Evolutionary conservation across 2,113 vertebrate species (phyloP).

Genomic region (Phylloscopus whistleri): DNA sequence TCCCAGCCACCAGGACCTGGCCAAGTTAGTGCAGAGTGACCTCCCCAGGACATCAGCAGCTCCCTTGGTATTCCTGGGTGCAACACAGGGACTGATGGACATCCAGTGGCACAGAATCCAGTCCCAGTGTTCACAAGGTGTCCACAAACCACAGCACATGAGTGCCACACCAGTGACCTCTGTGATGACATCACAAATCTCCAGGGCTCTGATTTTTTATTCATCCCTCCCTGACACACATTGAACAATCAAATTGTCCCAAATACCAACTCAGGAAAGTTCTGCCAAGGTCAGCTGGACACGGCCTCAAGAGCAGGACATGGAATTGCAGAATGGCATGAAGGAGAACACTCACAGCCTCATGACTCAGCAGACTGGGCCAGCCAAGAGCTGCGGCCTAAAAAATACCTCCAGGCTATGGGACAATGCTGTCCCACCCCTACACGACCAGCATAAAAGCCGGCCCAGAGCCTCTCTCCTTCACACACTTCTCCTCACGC

Average conservation of each 20-base stretch:
- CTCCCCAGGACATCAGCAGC: not conserved
- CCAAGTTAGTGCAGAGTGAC: not conserved
- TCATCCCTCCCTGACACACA: too few species aligned
- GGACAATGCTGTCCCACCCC: accelerated
- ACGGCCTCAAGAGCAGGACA: accelerated
- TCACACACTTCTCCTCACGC: accelerated
- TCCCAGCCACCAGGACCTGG: accelerated
- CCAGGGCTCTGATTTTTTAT: not conserved
- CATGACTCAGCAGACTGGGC: not conserved
- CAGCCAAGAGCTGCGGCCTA: accelerated
- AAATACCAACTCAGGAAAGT: not conserved
- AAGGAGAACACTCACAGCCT: not conserved
- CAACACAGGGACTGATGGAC: not conserved
- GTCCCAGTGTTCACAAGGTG: too few species aligned
- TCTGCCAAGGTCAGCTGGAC: not conserved
- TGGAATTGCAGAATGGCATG: accelerated
- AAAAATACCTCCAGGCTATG: not conserved
- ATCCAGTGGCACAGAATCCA: accelerated
- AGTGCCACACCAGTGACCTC: too few species aligned
- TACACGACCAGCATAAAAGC: accelerated
- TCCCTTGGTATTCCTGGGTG: not conserved
- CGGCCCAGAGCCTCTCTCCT: accelerated
- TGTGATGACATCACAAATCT: not conserved
- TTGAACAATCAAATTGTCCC: not conserved
- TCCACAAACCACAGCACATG: accelerated